Base-by-base conservation (phyloP, 2,797 vertebrate species). In the Balearica regulorum region DNA sequence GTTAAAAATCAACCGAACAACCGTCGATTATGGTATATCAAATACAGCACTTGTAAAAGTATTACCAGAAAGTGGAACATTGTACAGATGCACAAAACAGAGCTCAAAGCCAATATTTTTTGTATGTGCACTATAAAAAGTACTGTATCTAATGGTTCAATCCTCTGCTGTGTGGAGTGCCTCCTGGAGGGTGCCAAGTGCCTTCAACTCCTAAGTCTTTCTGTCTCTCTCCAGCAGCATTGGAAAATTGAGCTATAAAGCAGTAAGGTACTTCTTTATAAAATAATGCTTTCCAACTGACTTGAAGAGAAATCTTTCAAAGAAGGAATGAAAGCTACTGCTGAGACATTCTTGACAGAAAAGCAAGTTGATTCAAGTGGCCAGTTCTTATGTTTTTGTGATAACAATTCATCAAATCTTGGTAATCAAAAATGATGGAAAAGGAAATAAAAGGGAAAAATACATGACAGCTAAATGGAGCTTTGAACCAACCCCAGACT, bases 271-370 rank as follows among this genome's bases (percentile, higher is more conserved):
- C 86, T 95, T 91, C 69, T 96, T 84, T 92, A 94, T 83, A 94
- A 94, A 96, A 95, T 95, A 95, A 95, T 89, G 53, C 39, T 89
- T 91, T 93, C 86, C 72, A 71, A 90, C 90, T 85, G 71, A 93
- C 53, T 96, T 85, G 90, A 95, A 93, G 93, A 96, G 96, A 95
- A 97, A 92, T 80, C 70, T 89, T 87, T 95, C 84, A 95, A 87
- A 94, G 90, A 82, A 94, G 76, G 43, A 95, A 83, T 75, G 92
- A 94, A 95, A 95, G 81, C 87, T 95, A 95, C 96, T 55, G 83
- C 96, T 96, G 96, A 94, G 96, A 94, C 71, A 81, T 71, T 96
- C 92, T 95, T 95, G 86, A 94, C 65, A 93, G 86, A 95, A 96
- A 94, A 93, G 84, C 57, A 83, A 92, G 92, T 65, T 89, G 92